Evolutionary conservation across 2,113 vertebrate species (phyloP).

Genomic region (Micromys minutus): DNA sequence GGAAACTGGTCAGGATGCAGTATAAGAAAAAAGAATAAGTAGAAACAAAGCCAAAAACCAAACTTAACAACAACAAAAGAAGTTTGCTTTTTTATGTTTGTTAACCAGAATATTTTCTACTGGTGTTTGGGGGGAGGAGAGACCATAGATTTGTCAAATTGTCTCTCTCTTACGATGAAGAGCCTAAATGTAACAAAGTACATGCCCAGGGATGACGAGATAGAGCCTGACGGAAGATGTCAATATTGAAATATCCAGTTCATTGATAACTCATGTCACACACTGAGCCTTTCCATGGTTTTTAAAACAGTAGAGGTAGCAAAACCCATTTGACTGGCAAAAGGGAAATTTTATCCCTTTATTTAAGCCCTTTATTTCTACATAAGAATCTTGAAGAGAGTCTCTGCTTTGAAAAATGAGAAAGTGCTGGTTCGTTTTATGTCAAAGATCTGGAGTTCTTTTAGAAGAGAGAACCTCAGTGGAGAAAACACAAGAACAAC

Average conservation of each 20-base stretch:
- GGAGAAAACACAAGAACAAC: not conserved
- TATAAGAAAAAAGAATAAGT: not conserved
- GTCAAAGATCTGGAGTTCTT: not conserved
- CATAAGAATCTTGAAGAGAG: not conserved
- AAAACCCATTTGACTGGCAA: not conserved
- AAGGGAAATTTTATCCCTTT: not conserved
- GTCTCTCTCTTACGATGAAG: not conserved
- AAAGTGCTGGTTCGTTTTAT: not conserved
- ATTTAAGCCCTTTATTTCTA: not conserved
- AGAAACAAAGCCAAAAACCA: too few relatives aligned
- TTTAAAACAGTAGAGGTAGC: not conserved
- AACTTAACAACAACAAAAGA: not conserved
- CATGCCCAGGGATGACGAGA: not conserved
- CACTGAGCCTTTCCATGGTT: not conserved
- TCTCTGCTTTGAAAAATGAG: conserved; percentile 3
- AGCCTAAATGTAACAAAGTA: not conserved
- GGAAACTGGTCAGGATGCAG: not conserved
- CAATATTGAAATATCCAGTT: not conserved
- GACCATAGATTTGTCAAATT: not conserved
- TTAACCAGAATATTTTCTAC: not conserved
- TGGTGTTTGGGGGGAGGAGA: not conserved
- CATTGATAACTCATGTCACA: not conserved
- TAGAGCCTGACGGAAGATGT: not conserved
- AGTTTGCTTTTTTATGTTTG: not conserved
- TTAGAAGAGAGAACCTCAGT: not conserved